Evolutionary conservation across 2,888 invertebrate species (phyloP).

Genomic region (Xanthostigma xanthostigma): DNA sequence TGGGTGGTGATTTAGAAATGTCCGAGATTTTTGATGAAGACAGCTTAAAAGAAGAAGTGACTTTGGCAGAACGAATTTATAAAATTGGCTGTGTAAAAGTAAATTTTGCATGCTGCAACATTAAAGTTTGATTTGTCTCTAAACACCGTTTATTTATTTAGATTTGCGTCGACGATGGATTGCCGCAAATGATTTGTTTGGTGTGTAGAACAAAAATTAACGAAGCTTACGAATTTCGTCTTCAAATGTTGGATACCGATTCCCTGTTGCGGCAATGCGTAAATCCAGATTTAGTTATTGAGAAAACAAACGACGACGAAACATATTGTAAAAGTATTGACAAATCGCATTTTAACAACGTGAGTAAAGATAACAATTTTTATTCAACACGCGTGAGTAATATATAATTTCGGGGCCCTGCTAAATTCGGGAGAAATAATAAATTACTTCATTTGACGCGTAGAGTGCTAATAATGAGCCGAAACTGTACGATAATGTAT

Average conservation of each 20-base stretch:
- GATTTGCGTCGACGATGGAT: constrained; percentile 1
- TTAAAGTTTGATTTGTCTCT: neutral
- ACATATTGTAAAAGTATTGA: too few species aligned
- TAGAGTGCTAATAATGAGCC: too few species aligned
- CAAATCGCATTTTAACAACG: too few species aligned
- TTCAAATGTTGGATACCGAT: constrained; percentile 1
- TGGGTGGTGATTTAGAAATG: neutral
- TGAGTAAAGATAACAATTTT: too few species aligned
- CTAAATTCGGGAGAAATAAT: too few species aligned
- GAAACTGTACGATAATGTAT: too few species aligned
- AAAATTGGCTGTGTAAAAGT: constrained; percentile 2
- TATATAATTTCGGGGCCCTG: too few species aligned
- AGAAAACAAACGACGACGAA: too few species aligned
- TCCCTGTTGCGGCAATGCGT: neutral
- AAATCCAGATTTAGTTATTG: neutral
- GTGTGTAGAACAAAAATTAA: constrained; percentile 1
- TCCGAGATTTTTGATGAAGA: constrained; percentile 1
- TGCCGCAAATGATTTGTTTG: constrained; percentile 1
- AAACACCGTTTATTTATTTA: neutral
- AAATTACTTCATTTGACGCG: too few species aligned
- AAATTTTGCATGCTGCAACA: neutral
- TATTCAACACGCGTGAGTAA: too few species aligned
- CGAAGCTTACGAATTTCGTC: constrained; percentile 1
- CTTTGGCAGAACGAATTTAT: constrained; percentile 1
- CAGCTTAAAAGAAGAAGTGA: neutral